phyloP scores from a whole-genome alignment of 2,888 invertebrate genomes.

The Lacanobia wlatinum region DNA sequence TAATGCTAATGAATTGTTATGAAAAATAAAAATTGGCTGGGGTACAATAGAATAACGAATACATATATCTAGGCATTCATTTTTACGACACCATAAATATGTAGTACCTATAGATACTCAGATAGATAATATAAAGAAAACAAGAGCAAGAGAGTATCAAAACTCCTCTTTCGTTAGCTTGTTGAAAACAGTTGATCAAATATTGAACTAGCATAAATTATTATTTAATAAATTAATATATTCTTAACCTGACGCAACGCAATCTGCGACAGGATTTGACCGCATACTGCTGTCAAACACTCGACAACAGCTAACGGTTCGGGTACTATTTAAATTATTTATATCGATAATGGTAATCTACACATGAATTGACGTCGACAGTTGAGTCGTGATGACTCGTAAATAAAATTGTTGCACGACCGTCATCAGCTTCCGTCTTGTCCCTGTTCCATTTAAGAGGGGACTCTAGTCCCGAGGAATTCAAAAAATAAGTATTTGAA shows the following conservation, averaged over 20 bases:
- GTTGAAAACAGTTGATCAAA: constrained; percentile 7
- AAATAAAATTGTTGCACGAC: background rate
- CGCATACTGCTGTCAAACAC: constrained; percentile 21
- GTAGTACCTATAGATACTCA: too few species aligned
- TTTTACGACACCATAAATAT: background rate
- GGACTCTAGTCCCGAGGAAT: too few species aligned
- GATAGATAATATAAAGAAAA: background rate
- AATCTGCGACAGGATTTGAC: constrained; percentile 42
- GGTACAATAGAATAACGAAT: background rate
- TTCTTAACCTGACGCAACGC: constrained; percentile 4
- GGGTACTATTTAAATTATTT: constrained; percentile 8
- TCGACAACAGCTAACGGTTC: constrained; percentile 19
- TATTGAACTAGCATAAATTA: constrained; percentile 2
- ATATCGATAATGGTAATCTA: constrained; percentile 20
- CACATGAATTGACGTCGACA: background rate
- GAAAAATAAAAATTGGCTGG: background rate
- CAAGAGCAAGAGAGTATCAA: background rate
- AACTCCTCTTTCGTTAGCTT: background rate
- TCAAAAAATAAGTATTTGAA: too few species aligned
- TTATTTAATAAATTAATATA: constrained; percentile 22
- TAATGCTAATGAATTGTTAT: background rate
- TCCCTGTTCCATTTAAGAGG: background rate
- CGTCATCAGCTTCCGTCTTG: too few species aligned
- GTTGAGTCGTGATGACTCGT: background rate
- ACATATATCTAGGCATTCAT: too few species aligned